phyloP scores from a whole-genome alignment of 2,797 vertebrate species.

The Ambastaia sidthimunki region DNA sequence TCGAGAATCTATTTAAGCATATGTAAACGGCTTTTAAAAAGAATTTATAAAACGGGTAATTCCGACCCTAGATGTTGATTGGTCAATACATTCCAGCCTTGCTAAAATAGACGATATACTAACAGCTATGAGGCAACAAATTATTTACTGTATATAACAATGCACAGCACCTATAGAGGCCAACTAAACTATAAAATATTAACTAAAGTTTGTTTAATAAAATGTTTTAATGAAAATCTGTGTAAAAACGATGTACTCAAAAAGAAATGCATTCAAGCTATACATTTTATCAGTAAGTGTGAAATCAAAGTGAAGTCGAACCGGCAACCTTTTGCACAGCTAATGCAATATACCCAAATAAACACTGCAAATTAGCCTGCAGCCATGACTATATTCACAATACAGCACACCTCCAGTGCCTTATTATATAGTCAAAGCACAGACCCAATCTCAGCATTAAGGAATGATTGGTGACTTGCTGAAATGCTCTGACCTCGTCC shows the following conservation, averaged over 20 bases:
- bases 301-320: no score
- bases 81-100: neutral
- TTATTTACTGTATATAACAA: no score
- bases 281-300: no score
- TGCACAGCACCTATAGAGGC: no score
- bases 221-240: neutral
- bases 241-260: no score
- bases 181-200: no score
- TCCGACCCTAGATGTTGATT: neutral
- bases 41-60: neutral
- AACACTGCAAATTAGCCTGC: neutral
- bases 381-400: neutral
- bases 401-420: conserved; percentile 59
- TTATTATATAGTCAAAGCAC: neutral
- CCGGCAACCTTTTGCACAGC: no score
- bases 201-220: no score
- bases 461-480: conserved; percentile 42
- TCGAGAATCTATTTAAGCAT: conserved; percentile 35
- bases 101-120: neutral
- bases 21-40: conserved; percentile 29
- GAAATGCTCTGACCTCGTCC: conserved; percentile 66
- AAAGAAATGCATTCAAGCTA: no score
- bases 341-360: no score
- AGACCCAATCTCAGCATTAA: conserved; percentile 37
- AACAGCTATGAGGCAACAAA: no score